phyloP scores from a whole-genome alignment of 2,113 vertebrate genomes.

The Hemiscyllium ocellatum region DNA sequence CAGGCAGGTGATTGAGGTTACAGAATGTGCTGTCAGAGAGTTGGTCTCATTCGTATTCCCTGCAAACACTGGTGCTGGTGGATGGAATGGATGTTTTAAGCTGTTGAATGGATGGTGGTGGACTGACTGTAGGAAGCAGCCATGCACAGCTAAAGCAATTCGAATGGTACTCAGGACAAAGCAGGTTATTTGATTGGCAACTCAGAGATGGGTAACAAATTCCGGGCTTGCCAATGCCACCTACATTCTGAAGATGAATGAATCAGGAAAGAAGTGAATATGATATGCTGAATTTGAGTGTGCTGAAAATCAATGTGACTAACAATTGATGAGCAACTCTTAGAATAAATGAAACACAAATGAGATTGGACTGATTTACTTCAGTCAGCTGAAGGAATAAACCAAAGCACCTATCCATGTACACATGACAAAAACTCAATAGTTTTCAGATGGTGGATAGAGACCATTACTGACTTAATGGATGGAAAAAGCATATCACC shows the following conservation, averaged over 20 bases:
- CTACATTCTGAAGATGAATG: neutral
- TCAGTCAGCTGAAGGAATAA: neutral
- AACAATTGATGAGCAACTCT: neutral
- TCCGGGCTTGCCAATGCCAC: neutral
- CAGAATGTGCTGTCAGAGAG: neutral
- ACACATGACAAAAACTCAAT: neutral
- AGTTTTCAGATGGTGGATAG: neutral
- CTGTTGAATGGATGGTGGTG: neutral
- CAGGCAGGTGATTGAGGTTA: neutral
- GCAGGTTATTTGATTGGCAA: neutral
- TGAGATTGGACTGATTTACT: neutral
- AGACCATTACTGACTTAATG: neutral
- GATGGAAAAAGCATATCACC: neutral
- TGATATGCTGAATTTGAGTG: neutral
- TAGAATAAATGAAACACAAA: neutral
- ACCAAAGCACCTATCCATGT: neutral
- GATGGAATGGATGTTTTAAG: neutral
- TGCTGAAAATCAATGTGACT: neutral
- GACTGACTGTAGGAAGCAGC: neutral
- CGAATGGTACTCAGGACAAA: neutral
- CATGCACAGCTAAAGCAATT: neutral
- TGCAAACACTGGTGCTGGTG: neutral
- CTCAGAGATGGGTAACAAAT: neutral
- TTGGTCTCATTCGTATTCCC: neutral
- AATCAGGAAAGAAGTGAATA: neutral